A percentile compares a stretch with the other conserved stretches of the same genome.
phyloP scores from a whole-genome alignment of 2,113 vertebrate genomes.

The Leucopternis melanops region DNA sequence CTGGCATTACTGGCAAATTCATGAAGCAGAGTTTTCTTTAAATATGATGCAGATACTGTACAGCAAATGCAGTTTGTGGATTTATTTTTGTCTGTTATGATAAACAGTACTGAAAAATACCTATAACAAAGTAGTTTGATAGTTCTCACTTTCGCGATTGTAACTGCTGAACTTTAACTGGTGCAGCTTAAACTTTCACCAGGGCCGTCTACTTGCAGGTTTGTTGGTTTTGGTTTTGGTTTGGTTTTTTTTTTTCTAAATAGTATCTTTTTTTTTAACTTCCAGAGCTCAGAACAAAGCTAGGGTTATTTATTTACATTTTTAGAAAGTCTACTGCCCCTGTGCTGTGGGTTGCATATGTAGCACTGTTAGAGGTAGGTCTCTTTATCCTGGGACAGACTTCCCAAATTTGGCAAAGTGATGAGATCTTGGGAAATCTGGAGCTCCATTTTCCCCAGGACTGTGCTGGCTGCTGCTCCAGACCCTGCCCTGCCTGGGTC shows the following conservation, averaged over 20 bases:
- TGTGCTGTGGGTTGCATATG: background rate
- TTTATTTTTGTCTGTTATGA: background rate
- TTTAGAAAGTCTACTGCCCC: background rate
- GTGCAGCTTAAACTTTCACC: background rate
- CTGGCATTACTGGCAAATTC: background rate
- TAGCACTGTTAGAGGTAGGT: background rate
- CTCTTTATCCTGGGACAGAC: background rate
- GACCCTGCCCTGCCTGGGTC: background rate
- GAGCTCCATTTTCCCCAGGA: background rate
- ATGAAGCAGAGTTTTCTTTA: background rate
- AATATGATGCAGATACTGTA: background rate
- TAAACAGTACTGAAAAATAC: background rate
- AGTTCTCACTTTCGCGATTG: background rate
- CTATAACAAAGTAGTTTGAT: background rate
- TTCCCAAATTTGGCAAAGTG: background rate
- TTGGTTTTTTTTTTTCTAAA: background rate
- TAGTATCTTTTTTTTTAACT: background rate
- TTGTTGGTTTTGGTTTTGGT: background rate
- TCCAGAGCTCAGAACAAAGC: background rate
- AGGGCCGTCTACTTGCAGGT: background rate
- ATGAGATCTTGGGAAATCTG: background rate
- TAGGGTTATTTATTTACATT: background rate
- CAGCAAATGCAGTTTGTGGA: background rate
- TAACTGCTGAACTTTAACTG: background rate
- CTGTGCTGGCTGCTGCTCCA: background rate